Conservation (phyloP, 1,140 invertebrate genomes). For the Metopolophium dirhodum region DNA sequence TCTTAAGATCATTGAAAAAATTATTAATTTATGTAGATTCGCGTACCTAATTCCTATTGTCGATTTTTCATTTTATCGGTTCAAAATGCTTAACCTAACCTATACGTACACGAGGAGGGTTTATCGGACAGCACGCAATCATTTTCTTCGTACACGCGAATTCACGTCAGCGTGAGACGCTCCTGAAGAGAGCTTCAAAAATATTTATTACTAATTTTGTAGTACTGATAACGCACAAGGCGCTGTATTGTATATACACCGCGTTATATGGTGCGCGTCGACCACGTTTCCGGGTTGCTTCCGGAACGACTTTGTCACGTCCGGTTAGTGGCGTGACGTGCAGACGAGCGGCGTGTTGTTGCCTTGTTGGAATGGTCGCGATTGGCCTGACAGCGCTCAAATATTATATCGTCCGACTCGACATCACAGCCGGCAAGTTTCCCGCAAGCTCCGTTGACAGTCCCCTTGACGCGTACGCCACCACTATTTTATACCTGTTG, state of each 20-base stretch:
- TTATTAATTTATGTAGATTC: neutral
- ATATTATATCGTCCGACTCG: neutral
- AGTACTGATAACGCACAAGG: neutral
- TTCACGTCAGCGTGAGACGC: too few species aligned
- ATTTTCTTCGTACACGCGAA: neutral
- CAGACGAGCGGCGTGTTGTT: neutral
- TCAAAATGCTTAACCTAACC: too few species aligned
- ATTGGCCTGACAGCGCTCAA: neutral
- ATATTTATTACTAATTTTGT: conserved; percentile 1
- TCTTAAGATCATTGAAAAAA: neutral
- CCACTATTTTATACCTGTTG: neutral
- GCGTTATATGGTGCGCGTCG: neutral
- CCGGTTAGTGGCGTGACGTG: neutral
- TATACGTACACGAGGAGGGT: neutral
- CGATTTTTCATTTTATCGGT: neutral
- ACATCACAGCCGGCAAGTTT: neutral
- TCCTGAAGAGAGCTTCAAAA: neutral
- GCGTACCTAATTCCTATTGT: neutral
- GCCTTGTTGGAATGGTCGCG: neutral
- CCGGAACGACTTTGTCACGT: conserved; percentile 10
- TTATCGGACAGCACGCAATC: neutral
- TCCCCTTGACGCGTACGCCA: neutral
- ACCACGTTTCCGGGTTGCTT: neutral
- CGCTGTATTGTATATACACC: neutral
- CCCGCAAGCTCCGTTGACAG: neutral